Evolutionary conservation across 2,797 vertebrate genomes (phyloP).

Genomic region (Notoglanidium macrostoma): DNA sequence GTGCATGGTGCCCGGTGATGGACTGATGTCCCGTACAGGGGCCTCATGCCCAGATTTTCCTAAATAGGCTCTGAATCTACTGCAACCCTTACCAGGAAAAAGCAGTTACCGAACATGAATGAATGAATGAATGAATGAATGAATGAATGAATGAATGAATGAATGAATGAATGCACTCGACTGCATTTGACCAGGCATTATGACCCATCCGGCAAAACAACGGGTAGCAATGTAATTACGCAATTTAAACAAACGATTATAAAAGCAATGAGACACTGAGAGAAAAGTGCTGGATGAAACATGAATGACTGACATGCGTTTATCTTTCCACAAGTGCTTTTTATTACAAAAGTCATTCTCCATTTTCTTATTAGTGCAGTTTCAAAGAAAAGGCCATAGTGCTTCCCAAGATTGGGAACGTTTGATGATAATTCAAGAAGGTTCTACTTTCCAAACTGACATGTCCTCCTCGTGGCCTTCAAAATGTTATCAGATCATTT

Average conservation of each 20-base stretch:
- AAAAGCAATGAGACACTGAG: constrained; percentile 7
- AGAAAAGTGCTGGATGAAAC: not conserved
- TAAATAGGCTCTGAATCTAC: not conserved
- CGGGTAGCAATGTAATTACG: constrained; percentile 8
- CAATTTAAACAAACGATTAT: not conserved
- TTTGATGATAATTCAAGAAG: constrained; percentile 35
- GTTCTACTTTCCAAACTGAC: constrained; percentile 6
- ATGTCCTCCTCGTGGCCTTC: constrained; percentile 28
- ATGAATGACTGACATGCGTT: constrained; percentile 54
- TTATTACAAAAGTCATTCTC: constrained; percentile 25
- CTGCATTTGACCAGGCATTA: not conserved
- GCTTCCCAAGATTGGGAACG: constrained; percentile 7
- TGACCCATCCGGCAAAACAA: not conserved
- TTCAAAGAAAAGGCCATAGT: not conserved
- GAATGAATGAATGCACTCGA: not conserved
- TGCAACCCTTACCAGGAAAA: not conserved
- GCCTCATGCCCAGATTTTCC: not conserved
- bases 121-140: not conserved
- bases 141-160: not conserved
- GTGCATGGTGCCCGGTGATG: not conserved
- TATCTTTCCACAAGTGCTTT: constrained; percentile 38
- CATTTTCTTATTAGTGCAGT: not conserved
- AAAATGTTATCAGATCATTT: constrained; percentile 32
- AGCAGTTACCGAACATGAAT: not conserved
- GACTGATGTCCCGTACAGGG: not conserved